These are phyloP conservation scores for Eurypyga helias DNA, from an alignment of 2,113 vertebrate species.

Conservation along the genomic window DNA sequence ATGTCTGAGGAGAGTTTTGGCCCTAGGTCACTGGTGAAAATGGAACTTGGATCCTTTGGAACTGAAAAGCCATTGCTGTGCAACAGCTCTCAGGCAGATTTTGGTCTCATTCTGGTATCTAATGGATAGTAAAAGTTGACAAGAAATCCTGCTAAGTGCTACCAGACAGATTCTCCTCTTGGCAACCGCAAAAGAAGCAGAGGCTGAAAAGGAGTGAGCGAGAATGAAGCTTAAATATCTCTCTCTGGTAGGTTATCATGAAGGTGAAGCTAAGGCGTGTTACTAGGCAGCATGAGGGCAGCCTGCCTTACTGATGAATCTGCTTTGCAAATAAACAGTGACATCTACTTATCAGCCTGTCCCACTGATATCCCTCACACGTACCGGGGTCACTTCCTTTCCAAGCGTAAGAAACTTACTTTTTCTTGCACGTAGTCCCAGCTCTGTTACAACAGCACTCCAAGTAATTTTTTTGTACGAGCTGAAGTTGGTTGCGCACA, in stretches of 20 bases:
- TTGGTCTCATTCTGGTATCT: not conserved
- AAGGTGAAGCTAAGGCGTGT: not conserved
- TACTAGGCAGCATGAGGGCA: not conserved
- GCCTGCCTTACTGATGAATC: not conserved
- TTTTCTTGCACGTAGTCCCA: not conserved
- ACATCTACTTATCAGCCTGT: not conserved
- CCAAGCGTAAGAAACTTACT: not conserved
- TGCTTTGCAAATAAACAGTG: not conserved
- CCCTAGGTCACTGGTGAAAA: not conserved
- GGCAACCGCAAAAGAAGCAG: not conserved
- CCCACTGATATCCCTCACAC: not conserved
- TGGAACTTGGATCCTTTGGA: not conserved
- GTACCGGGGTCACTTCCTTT: not conserved
- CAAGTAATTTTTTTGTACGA: not conserved
- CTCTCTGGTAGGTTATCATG: not conserved
- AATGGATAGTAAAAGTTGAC: not conserved
- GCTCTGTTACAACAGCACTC: not conserved
- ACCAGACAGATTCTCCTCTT: not conserved
- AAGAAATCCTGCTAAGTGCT: not conserved
- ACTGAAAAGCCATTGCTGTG: not conserved
- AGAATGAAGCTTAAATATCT: not conserved
- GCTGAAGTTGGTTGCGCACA: rapidly evolving
- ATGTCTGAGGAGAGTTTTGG: not conserved
- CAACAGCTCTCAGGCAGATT: not conserved
- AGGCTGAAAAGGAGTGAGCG: not conserved